These are phyloP conservation scores for Hirudinaria manillensis DNA, from an alignment of 2,888 invertebrate species.

Conservation along the genomic window DNA sequence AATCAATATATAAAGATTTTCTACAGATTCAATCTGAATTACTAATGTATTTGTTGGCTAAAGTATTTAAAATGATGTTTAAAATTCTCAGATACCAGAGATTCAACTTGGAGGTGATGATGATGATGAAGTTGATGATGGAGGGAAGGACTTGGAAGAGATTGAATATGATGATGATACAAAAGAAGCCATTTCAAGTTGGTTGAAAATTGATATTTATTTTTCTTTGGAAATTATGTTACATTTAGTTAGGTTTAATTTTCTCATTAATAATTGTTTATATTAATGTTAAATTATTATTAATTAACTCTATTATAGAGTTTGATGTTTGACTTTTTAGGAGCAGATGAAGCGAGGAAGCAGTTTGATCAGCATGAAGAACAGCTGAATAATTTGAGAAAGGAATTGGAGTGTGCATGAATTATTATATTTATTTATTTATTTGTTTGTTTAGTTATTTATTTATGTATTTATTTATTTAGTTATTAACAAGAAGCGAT, in stretches of 20 bases:
- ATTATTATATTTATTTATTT: no score
- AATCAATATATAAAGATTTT: no score
- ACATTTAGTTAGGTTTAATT: no score
- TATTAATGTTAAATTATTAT: no score
- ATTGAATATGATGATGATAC: conserved; percentile 78
- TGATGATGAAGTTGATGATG: conserved; percentile 21
- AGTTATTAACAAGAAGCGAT: no score
- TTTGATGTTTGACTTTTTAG: conserved; percentile 46
- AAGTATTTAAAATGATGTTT: neutral
- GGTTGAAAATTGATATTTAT: conserved; percentile 33
- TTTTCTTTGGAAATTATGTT: no score
- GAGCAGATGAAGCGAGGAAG: conserved; percentile 74
- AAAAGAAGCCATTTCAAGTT: conserved; percentile 68
- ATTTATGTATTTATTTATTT: no score
- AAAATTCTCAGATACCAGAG: neutral
- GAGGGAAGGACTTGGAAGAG: conserved; percentile 38
- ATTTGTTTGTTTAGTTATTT: no score
- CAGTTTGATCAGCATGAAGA: conserved; percentile 72
- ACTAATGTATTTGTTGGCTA: no score
- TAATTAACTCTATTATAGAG: no score
- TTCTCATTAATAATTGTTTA: no score
- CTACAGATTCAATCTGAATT: no score
- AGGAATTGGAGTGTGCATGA: conserved; percentile 57
- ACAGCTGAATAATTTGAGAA: conserved; percentile 50
- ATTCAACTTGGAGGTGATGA: conserved; percentile 28